Evolutionary conservation across 2,888 invertebrate genomes (phyloP).

Genomic region (Hololepta plana): DNA sequence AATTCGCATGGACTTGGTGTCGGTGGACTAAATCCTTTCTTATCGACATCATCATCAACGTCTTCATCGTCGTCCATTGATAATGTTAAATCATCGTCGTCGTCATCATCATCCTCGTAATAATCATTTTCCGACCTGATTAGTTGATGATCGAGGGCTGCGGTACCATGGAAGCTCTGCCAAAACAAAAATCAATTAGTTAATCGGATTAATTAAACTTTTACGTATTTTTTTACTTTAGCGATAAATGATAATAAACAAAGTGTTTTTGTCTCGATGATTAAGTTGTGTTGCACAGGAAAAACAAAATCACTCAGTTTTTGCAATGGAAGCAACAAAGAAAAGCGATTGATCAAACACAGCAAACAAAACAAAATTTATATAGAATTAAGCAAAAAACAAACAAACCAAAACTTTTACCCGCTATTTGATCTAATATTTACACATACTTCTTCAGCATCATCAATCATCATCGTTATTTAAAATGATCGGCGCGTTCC

Average conservation of each 20-base stretch:
- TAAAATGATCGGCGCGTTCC: too few relatives aligned
- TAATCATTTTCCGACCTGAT: conserved; percentile 12
- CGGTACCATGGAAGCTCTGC: conserved; percentile 29
- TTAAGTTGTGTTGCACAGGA: background rate
- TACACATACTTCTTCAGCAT: too few relatives aligned
- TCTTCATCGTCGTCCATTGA: conserved; percentile 26
- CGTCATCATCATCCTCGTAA: conserved; percentile 12
- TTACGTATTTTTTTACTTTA: background rate
- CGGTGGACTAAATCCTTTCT: conserved; percentile 27
- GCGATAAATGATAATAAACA: background rate
- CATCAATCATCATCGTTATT: too few relatives aligned
- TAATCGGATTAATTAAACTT: conserved; percentile 3
- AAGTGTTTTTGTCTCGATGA: conserved; percentile 1
- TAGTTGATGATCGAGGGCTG: conserved; percentile 24
- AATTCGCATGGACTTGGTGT: conserved; percentile 29
- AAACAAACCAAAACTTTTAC: too few relatives aligned
- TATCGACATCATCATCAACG: conserved; percentile 21
- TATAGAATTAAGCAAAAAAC: too few relatives aligned
- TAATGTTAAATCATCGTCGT: conserved; percentile 26
- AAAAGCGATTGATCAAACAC: too few relatives aligned
- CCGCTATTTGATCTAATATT: too few relatives aligned
- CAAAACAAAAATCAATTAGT: conserved; percentile 9
- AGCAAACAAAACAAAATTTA: too few relatives aligned
- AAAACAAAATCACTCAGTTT: background rate
- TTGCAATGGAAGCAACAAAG: background rate